These are phyloP conservation scores for Dione juno DNA, from an alignment of 2,888 invertebrate species.

Conservation along the genomic window DNA sequence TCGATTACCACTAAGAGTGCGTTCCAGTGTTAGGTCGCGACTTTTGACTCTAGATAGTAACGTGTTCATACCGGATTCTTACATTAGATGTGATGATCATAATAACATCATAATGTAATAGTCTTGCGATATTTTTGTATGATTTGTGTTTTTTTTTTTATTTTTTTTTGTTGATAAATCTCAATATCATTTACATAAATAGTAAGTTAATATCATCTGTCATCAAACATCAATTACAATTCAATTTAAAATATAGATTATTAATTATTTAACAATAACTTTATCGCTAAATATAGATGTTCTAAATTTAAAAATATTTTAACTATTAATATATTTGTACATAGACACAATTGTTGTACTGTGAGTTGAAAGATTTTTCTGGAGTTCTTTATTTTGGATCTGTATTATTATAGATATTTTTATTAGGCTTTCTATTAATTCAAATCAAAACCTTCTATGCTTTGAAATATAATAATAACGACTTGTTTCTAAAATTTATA, in stretches of 20 bases:
- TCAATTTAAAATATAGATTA: conserved; percentile 2
- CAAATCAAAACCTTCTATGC: too few species aligned
- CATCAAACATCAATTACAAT: conserved; percentile 11
- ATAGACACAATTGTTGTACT: neutral
- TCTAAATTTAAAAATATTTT: conserved; percentile 1
- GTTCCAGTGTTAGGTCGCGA: conserved; percentile 23
- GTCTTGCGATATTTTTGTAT: neutral
- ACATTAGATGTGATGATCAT: conserved; percentile 8
- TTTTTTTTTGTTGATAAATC: neutral
- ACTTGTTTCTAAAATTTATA: too few species aligned
- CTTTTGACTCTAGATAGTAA: conserved; percentile 36
- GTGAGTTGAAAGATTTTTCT: neutral
- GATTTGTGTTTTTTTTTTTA: neutral
- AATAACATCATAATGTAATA: conserved; percentile 1
- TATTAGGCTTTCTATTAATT: too few species aligned
- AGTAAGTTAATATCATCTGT: neutral
- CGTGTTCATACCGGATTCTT: conserved; percentile 33
- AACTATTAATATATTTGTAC: neutral
- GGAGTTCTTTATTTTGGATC: neutral
- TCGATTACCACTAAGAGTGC: conserved; percentile 13
- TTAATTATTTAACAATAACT: conserved; percentile 3
- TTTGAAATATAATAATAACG: too few species aligned
- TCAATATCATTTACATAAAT: neutral
- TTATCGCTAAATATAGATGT: neutral
- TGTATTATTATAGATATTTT: too few species aligned